Percentiles rank a stretch among this genome's conserved stretches.
phyloP scores from a whole-genome alignment of 1,140 invertebrate species.

The Aphidius gifuensis region DNA sequence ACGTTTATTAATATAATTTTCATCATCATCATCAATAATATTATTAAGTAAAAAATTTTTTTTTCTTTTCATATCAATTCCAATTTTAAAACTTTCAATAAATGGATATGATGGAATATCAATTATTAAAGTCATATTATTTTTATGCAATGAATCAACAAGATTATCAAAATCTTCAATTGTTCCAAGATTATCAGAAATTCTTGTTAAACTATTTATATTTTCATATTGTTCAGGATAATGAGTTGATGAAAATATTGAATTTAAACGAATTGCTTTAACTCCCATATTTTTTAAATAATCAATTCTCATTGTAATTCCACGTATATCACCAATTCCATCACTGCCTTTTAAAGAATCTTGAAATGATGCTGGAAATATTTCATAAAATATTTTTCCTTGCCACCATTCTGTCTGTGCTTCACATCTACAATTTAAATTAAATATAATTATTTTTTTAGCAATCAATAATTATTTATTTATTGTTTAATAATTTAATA shows the following conservation, averaged over 20 bases:
- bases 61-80: neutral
- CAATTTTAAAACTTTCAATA: slow-evolving; percentile 31
- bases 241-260: slow-evolving; percentile 66
- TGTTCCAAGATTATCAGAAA: slow-evolving; percentile 65
- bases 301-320: slow-evolving; percentile 64
- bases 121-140: slow-evolving; percentile 69
- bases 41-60: too few relatives aligned
- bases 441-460: slow-evolving; percentile 15
- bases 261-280: slow-evolving; percentile 68
- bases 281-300: slow-evolving; percentile 68
- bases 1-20: too few relatives aligned
- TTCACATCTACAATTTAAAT: slow-evolving; percentile 40
- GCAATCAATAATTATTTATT: neutral
- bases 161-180: slow-evolving; percentile 65
- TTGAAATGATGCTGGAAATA: slow-evolving; percentile 78
- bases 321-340: slow-evolving; percentile 71
- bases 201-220: slow-evolving; percentile 60
- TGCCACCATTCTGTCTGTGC: slow-evolving; percentile 71
- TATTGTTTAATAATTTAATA: neutral
- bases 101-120: slow-evolving; percentile 71
- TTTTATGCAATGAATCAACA: slow-evolving; percentile 59
- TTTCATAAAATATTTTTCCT: slow-evolving; percentile 76
- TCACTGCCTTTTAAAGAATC: slow-evolving; percentile 67
- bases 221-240: slow-evolving; percentile 71
- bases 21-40: too few relatives aligned